These are phyloP conservation scores for Ferdinandea cuprea DNA, from an alignment of 2,888 invertebrate genomes.

Conservation along the genomic window DNA sequence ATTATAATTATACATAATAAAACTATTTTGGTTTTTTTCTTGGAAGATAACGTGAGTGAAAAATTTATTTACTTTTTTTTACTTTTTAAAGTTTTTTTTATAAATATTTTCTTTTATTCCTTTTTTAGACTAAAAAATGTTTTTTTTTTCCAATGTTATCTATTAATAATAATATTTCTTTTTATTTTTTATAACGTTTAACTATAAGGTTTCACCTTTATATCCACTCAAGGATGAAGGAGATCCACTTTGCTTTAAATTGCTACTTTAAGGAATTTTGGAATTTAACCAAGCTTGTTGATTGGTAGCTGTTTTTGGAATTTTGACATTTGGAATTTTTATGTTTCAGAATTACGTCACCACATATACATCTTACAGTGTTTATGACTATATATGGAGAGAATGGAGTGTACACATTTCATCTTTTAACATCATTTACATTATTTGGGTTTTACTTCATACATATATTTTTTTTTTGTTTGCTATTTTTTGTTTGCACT, in stretches of 20 bases:
- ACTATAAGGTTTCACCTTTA: constrained; percentile 61
- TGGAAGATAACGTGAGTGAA: constrained; percentile 62
- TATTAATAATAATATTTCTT: constrained; percentile 31
- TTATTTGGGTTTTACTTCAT: constrained; percentile 38
- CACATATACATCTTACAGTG: constrained; percentile 9
- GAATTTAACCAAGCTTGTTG: constrained; percentile 40
- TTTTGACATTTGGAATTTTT: constrained; percentile 39
- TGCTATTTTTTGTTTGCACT: constrained; percentile 40
- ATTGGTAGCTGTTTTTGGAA: constrained; percentile 45
- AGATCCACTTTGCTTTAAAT: constrained; percentile 62
- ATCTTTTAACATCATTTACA: constrained; percentile 45
- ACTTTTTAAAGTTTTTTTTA: too few relatives aligned
- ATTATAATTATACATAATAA: constrained; percentile 30
- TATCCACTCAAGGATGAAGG: constrained; percentile 39
- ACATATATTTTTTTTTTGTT: constrained; percentile 35
- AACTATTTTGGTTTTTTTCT: constrained; percentile 47
- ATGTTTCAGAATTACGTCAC: constrained; percentile 33
- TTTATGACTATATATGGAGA: constrained; percentile 6
- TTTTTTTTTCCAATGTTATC: constrained; percentile 35
- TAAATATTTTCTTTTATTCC: constrained; percentile 8
- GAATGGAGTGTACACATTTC: constrained; percentile 40
- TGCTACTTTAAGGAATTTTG: constrained; percentile 45
- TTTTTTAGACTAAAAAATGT: constrained; percentile 30
- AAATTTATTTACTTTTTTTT: constrained; percentile 16
- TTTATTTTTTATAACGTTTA: constrained; percentile 42